Base-by-base conservation (phyloP, 2,797 vertebrate genomes). In the Catamblyrhynchus diadema region DNA sequence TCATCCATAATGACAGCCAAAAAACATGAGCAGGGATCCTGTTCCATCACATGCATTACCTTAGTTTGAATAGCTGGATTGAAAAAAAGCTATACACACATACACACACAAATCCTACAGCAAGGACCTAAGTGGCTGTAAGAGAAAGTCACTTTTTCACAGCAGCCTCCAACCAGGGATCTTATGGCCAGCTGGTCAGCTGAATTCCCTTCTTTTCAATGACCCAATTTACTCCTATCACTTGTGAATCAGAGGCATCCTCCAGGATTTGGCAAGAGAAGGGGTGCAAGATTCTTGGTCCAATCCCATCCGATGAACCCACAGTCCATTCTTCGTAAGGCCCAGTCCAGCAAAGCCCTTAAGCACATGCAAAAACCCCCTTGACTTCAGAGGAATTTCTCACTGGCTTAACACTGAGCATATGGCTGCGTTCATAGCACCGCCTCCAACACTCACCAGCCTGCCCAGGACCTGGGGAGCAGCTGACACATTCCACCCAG, bases 321-420 rank as follows among this genome's bases (percentile, higher is more conserved):
- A 45, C 21, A 77, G 86, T 51, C 77, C 48, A 0, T 71, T 57
- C 64, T 85, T 77, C 3, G 0, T 75, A 77, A 89, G 81, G 70
- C 82, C 93, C 87, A 93, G 75, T 12, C 71, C 90, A 82, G 93
- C 90, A 97, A 97, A 95, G 94, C 94, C 90, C 91, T 96, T 97
- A 95, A 96, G 95, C 95, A 96, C 71, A 81, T 88, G 91, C 85
- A 81, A 94, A 96, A 94, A 21, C 71, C 73, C 86, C 93, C 94
- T 79, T 95, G 95, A 91, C 95, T 96, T 90, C 95, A 88, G 82
- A 74, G 95, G 95, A 97, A 97, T 96, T 97, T 97, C 95, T 96
- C 95, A 94, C 95, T 86, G 90, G 95, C 94, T 96, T 97, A 93
- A 90, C 60, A 3, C 88, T 94, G 95, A 96, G 95, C 91, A 80